phyloP scores from a whole-genome alignment of 2,113 vertebrate genomes.

The Cebus imitator region DNA sequence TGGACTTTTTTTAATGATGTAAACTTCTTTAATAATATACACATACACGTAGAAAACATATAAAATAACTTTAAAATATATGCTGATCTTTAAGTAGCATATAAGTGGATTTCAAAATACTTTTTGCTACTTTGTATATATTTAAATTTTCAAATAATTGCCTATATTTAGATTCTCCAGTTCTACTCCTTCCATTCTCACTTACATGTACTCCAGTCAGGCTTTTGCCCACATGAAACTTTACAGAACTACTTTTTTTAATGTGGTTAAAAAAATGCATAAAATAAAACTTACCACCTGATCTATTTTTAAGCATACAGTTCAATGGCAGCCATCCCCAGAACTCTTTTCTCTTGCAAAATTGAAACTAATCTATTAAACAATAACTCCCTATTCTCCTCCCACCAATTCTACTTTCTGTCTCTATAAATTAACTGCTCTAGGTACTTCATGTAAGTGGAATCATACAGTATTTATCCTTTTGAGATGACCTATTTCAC shows the following conservation, averaged over 20 bases:
- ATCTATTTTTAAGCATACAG: not conserved
- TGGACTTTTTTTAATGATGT: not conserved
- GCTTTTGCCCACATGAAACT: not conserved
- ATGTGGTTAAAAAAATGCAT: not conserved
- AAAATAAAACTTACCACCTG: not conserved
- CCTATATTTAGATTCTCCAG: not conserved
- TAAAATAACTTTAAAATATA: not conserved
- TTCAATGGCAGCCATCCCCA: not conserved
- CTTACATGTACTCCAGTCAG: not conserved
- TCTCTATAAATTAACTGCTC: not conserved
- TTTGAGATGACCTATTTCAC: not conserved
- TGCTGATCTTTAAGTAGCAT: not conserved
- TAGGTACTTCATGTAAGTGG: not conserved
- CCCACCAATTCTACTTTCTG: not conserved
- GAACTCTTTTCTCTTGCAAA: not conserved
- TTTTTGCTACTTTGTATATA: not conserved
- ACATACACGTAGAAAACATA: not conserved
- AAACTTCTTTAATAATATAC: slow-evolving; percentile 16
- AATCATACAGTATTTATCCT: not conserved
- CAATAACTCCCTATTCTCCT: not conserved
- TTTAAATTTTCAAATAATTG: not conserved
- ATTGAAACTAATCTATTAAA: not conserved
- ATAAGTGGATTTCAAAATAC: not conserved
- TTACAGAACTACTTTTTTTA: not conserved
- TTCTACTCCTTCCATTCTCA: not conserved